A percentile compares a stretch with the other conserved stretches of the same genome.
These are phyloP conservation scores for Chelon labrosus DNA, from an alignment of 2,797 vertebrate genomes.

Conservation along the genomic window DNA sequence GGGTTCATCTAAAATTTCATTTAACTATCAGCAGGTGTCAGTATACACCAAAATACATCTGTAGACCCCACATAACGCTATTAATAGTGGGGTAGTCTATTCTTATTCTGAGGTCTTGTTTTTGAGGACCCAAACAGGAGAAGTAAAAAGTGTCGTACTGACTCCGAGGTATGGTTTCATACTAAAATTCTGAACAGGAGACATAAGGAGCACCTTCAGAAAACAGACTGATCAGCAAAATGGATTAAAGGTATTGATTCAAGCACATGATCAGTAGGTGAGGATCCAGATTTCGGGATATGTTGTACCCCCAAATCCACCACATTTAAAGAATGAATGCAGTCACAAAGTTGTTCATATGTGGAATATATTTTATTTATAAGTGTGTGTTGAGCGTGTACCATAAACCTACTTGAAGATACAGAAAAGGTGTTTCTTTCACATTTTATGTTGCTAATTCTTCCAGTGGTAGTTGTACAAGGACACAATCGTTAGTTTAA, in stretches of 20 bases:
- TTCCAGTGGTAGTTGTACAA: no score
- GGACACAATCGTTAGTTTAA: neutral
- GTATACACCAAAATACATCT: neutral
- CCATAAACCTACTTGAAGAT: neutral
- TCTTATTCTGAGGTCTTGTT: neutral
- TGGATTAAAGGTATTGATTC: no score
- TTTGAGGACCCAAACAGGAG: no score
- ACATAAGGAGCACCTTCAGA: no score
- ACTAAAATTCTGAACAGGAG: no score
- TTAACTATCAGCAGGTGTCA: slow-evolving; percentile 49
- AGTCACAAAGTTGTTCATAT: neutral
- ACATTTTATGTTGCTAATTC: neutral
- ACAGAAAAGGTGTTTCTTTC: neutral
- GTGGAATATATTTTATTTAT: neutral
- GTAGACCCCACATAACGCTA: neutral
- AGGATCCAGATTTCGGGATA: no score
- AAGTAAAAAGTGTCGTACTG: neutral
- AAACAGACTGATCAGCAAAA: no score
- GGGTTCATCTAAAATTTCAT: neutral
- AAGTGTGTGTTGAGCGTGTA: neutral
- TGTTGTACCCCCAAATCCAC: no score
- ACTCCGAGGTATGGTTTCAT: no score
- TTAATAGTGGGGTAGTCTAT: neutral
- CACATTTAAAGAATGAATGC: neutral
- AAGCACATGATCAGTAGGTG: no score